Percentiles rank a stretch among this genome's conserved stretches.
Evolutionary conservation across 2,113 vertebrate genomes (phyloP).

Genomic region (Egretta garzetta): DNA sequence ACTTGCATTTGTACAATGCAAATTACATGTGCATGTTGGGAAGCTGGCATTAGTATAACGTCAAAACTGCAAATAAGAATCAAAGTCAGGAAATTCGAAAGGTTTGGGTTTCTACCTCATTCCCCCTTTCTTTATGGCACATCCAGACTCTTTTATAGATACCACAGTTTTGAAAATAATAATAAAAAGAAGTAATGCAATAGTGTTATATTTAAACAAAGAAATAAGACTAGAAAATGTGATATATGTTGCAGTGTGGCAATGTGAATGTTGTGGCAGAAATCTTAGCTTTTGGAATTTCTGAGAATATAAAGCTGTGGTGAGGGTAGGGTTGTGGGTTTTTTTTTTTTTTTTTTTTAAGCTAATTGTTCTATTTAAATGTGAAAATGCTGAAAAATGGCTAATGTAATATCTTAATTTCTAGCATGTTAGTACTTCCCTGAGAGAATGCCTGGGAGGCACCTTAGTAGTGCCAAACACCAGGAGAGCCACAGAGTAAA

Average conservation of each 20-base stretch:
- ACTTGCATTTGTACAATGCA: background rate
- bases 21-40: background rate
- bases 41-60: background rate
- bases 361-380: background rate
- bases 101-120: background rate
- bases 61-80: background rate
- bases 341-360: background rate
- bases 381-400: background rate
- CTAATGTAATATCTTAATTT: background rate
- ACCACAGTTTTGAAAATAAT: background rate
- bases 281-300: background rate
- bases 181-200: background rate
- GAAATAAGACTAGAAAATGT: background rate
- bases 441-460: background rate
- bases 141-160: background rate
- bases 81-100: background rate
- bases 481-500: background rate
- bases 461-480: background rate
- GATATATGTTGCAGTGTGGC: background rate
- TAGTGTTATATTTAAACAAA: background rate
- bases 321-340: background rate
- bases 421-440: background rate
- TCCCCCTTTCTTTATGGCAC: background rate
- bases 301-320: background rate
- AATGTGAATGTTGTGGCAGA: background rate